Evolutionary conservation across 1,140 invertebrate species (phyloP).

Genomic region (Gonatopus flavifemur): DNA sequence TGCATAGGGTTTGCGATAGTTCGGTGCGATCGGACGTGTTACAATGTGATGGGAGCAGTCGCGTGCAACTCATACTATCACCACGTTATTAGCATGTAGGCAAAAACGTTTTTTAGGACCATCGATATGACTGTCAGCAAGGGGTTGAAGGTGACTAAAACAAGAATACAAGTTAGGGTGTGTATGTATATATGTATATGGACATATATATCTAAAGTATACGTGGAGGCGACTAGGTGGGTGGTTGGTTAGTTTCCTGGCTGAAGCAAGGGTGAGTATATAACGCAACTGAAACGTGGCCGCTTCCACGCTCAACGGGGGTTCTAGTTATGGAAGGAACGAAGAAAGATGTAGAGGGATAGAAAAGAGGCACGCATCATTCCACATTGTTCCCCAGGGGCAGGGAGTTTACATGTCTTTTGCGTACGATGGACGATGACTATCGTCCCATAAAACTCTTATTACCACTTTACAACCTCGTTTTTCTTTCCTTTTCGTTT

Average conservation of each 20-base stretch:
- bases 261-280: conserved; percentile 26
- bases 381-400: too few species aligned
- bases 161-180: not conserved
- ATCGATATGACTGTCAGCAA: conserved; percentile 33
- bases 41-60: conserved; percentile 37
- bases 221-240: conserved; percentile 3
- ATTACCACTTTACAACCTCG: too few species aligned
- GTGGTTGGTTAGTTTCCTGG: conserved; percentile 20
- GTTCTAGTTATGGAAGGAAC: conserved; percentile 33
- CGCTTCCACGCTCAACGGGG: conserved; percentile 27
- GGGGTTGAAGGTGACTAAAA: conserved; percentile 3
- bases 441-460: too few species aligned
- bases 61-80: conserved; percentile 40
- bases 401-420: too few species aligned
- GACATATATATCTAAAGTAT: conserved; percentile 19
- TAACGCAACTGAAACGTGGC: conserved; percentile 31
- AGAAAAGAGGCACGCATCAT: too few species aligned
- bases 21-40: conserved; percentile 15
- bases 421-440: too few species aligned
- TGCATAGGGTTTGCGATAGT: too few species aligned
- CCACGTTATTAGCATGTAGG: conserved; percentile 44
- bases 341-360: too few species aligned
- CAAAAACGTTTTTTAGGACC: conserved; percentile 36
- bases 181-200: not conserved
- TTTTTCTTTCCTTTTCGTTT: too few species aligned